Conservation (phyloP, 2,888 invertebrate species). For the Leuctra nigra region DNA sequence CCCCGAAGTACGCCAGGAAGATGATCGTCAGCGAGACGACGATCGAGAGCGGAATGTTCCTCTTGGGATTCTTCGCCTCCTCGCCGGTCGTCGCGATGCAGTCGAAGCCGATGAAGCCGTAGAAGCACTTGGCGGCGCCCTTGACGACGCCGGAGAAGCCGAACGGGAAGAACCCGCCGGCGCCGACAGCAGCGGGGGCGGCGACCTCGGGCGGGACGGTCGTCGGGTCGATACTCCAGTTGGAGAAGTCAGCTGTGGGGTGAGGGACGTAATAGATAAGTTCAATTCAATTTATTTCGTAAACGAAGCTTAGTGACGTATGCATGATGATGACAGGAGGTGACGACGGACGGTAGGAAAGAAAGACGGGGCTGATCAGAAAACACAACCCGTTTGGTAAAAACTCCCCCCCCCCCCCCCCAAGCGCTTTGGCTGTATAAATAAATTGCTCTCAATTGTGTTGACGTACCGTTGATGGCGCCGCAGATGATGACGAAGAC, state of each 20-base stretch:
- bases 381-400: too few relatives aligned
- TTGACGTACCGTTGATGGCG: constrained; percentile 55
- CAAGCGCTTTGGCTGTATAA: too few relatives aligned
- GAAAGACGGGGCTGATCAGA: too few relatives aligned
- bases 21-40: constrained; percentile 21
- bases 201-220: constrained; percentile 45
- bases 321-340: too few relatives aligned
- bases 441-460: too few relatives aligned
- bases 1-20: constrained; percentile 44
- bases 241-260: constrained; percentile 58
- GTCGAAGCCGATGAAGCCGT: constrained; percentile 15
- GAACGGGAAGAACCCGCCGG: constrained; percentile 51
- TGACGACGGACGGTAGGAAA: too few relatives aligned
- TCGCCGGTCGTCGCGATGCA: constrained; percentile 19
- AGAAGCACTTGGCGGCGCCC: constrained; percentile 12
- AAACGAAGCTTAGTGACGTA: too few relatives aligned
- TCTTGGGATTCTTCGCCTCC: constrained; percentile 25
- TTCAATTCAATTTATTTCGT: too few relatives aligned
- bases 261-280: too few relatives aligned
- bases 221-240: constrained; percentile 66
- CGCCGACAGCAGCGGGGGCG: constrained; percentile 34
- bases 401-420: too few relatives aligned
- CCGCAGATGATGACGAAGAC: constrained; percentile 77
- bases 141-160: constrained; percentile 65
- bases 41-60: constrained; percentile 23